Evolutionary conservation across 2,888 invertebrate species (phyloP).

Genomic region (Anaspis maculata): DNA sequence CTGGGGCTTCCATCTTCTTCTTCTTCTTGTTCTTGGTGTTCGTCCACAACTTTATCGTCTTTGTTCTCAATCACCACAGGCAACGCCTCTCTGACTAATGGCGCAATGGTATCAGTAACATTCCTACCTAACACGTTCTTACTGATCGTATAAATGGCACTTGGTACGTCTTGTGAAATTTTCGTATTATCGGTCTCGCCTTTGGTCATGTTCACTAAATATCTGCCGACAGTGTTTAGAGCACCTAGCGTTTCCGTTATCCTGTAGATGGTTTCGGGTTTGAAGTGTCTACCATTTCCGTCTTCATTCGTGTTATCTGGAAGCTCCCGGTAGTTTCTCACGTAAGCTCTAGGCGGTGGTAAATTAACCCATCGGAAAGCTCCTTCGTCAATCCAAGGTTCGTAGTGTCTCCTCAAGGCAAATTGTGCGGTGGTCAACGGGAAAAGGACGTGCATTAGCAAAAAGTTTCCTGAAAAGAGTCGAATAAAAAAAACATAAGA

Average conservation of each 20-base stretch:
- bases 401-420: constrained; percentile 19
- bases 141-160: constrained; percentile 70
- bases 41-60: constrained; percentile 6
- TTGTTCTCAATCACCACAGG: constrained; percentile 32
- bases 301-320: background rate
- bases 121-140: constrained; percentile 72
- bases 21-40: constrained; percentile 26
- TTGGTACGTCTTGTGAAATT: constrained; percentile 52
- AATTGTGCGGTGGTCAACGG: background rate
- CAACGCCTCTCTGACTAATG: constrained; percentile 51
- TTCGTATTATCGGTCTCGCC: constrained; percentile 35
- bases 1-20: constrained; percentile 48
- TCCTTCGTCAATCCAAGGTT: constrained; percentile 24
- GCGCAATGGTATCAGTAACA: constrained; percentile 73
- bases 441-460: constrained; percentile 20
- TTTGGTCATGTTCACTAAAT: constrained; percentile 73
- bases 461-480: no score
- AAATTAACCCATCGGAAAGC: constrained; percentile 28
- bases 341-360: no score
- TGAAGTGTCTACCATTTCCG: constrained; percentile 34
- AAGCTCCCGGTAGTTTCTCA: no score
- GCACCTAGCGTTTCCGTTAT: constrained; percentile 64
- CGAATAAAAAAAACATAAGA: constrained; percentile 23
- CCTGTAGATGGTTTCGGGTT: constrained; percentile 42
- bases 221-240: constrained; percentile 77